A percentile compares a stretch with the other conserved stretches of the same genome.
Evolutionary conservation across 2,888 invertebrate species (phyloP).

Genomic region (Dicyrtoma fusca): DNA sequence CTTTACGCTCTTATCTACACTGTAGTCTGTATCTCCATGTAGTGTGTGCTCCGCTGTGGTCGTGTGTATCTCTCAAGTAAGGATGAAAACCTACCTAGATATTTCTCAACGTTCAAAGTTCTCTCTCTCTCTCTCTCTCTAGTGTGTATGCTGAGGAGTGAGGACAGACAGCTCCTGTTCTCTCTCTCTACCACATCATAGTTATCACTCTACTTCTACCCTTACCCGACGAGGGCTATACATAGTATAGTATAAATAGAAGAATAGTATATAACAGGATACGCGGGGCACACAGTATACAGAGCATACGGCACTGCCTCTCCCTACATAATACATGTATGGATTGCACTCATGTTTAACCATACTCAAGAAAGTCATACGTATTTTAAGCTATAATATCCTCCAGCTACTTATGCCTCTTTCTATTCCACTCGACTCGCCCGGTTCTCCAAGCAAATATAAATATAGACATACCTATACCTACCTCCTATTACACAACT

Average conservation of each 20-base stretch:
- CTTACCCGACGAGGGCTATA: background rate
- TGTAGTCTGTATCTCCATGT: too few relatives aligned
- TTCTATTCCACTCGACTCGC: background rate
- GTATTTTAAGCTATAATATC: conserved; percentile 22
- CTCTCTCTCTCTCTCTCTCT: background rate
- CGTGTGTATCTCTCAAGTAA: conserved; percentile 18
- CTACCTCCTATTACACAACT: too few relatives aligned
- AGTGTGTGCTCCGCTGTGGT: too few relatives aligned
- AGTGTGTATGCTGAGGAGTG: background rate
- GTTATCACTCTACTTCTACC: too few relatives aligned
- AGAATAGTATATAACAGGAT: background rate
- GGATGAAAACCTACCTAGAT: conserved; percentile 20
- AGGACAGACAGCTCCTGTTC: conserved; percentile 4
- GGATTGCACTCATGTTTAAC: conserved; percentile 13
- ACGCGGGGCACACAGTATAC: background rate
- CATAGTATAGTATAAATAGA: background rate
- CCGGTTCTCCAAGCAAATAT: conserved; percentile 6
- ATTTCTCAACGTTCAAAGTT: conserved; percentile 32
- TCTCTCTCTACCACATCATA: background rate
- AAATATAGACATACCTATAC: too few relatives aligned
- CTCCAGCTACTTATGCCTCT: background rate
- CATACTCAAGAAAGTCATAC: conserved; percentile 20
- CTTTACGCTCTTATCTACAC: too few relatives aligned
- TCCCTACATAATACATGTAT: conserved; percentile 8
- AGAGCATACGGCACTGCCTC: too few relatives aligned